These are phyloP conservation scores for Scylla paramamosain DNA, from an alignment of 1,140 invertebrate species.

Conservation along the genomic window DNA sequence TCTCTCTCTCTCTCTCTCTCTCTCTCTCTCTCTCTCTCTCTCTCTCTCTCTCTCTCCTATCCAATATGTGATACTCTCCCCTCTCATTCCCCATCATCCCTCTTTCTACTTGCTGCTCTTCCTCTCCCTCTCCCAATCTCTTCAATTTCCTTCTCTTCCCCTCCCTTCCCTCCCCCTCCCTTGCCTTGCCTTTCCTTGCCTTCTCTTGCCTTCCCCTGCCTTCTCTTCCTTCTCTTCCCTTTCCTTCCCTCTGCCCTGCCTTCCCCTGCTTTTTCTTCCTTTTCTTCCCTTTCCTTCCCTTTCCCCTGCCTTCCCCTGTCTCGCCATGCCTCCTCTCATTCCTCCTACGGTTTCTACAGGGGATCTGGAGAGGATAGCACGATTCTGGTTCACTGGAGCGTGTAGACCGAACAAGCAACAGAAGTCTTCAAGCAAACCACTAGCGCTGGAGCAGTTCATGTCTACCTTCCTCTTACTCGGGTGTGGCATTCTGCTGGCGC, in stretches of 20 bases:
- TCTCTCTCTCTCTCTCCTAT: not conserved
- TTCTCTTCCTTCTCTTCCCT: not conserved
- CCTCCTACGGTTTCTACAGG: slow-evolving; percentile 81
- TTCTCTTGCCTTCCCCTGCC: no score
- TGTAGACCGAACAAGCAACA: slow-evolving; percentile 92
- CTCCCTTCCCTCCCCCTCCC: no score
- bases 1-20: no score
- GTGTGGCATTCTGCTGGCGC: slow-evolving; percentile 93
- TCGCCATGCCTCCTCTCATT: not conserved
- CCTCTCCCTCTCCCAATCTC: slow-evolving; percentile 1
- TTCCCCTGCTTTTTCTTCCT: not conserved
- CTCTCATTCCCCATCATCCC: not conserved
- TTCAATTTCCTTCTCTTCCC: not conserved
- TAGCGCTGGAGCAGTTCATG: slow-evolving; percentile 98
- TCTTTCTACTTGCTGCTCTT: no score
- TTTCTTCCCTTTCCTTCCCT: not conserved
- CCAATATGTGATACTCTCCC: not conserved
- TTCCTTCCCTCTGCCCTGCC: not conserved
- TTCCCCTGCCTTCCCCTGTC: not conserved
- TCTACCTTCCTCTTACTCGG: slow-evolving; percentile 97
- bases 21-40: not conserved
- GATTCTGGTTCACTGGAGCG: slow-evolving; percentile 98
- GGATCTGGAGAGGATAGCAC: slow-evolving; percentile 94
- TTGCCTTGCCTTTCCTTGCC: no score
- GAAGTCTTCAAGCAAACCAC: slow-evolving; percentile 85